These are phyloP conservation scores for Stenichneumon culpator DNA, from an alignment of 2,888 invertebrate genomes.

Conservation along the genomic window DNA sequence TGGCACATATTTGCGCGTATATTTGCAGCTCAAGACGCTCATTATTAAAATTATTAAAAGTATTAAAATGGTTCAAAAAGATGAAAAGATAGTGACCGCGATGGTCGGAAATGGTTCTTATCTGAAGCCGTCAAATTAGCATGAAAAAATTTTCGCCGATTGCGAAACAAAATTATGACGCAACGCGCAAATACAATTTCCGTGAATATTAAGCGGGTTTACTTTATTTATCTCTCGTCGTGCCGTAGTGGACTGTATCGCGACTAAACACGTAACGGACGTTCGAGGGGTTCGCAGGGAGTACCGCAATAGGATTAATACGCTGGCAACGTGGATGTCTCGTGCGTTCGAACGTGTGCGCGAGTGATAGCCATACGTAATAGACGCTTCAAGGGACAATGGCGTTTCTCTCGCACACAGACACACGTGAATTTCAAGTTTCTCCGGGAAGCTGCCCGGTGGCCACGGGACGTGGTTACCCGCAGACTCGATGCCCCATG, in stretches of 20 bases:
- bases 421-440: conserved; percentile 50
- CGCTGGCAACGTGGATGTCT: conserved; percentile 46
- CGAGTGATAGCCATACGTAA: conserved; percentile 17
- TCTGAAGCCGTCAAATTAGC: background rate
- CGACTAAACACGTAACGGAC: conserved; percentile 44
- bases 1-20: too few relatives aligned
- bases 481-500: conserved; percentile 53
- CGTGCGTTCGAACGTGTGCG: conserved; percentile 14
- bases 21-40: too few relatives aligned
- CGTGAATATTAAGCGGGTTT: conserved; percentile 6
- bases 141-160: background rate
- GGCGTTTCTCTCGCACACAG: conserved; percentile 8
- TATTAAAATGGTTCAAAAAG: background rate
- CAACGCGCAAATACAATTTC: background rate
- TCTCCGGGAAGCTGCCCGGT: conserved; percentile 55
- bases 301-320: conserved; percentile 61
- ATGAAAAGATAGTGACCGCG: background rate
- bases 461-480: conserved; percentile 59
- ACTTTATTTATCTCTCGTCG: conserved; percentile 11
- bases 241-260: conserved; percentile 22
- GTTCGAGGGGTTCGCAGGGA: conserved; percentile 29
- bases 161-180: background rate
- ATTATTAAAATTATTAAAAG: background rate
- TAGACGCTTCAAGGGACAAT: conserved; percentile 29
- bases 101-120: background rate